Conservation (phyloP, 1,140 invertebrate species). For the Drosophila paulistorum region DNA sequence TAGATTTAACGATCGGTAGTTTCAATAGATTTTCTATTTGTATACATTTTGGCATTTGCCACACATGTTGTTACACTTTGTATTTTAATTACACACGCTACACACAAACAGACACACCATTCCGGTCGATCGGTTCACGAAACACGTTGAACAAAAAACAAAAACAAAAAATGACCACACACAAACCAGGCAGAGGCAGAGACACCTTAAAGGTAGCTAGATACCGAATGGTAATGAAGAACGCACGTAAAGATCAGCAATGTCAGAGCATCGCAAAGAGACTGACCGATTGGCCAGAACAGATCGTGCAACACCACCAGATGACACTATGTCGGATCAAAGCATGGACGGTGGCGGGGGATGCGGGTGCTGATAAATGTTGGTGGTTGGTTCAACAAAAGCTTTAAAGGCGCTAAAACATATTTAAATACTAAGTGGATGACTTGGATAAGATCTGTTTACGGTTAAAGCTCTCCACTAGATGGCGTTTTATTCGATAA, state of each 20-base stretch:
- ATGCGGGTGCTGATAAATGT: neutral
- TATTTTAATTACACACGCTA: slow-evolving; percentile 2
- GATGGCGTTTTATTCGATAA: too few species aligned
- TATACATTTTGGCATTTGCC: neutral
- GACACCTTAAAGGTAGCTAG: slow-evolving; percentile 3
- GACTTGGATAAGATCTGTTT: too few species aligned
- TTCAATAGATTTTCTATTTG: neutral
- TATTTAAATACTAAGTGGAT: neutral
- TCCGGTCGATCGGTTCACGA: neutral
- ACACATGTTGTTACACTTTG: slow-evolving; percentile 8
- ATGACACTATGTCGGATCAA: slow-evolving; percentile 8
- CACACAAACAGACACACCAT: slow-evolving; percentile 4
- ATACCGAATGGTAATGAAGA: slow-evolving; percentile 4
- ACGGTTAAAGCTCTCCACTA: too few species aligned
- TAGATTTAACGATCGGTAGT: neutral
- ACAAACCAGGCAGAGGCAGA: slow-evolving; percentile 2
- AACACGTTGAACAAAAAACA: neutral
- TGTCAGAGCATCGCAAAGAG: slow-evolving; percentile 74
- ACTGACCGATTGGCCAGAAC: slow-evolving; percentile 62
- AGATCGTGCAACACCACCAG: slow-evolving; percentile 29
- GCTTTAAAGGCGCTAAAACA: neutral
- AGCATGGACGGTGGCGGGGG: neutral
- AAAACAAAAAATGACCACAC: slow-evolving; percentile 21
- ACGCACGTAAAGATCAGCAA: slow-evolving; percentile 67
- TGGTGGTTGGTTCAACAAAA: neutral